These are phyloP conservation scores for Trisateles emortualis DNA, from an alignment of 2,888 invertebrate genomes.

Conservation along the genomic window DNA sequence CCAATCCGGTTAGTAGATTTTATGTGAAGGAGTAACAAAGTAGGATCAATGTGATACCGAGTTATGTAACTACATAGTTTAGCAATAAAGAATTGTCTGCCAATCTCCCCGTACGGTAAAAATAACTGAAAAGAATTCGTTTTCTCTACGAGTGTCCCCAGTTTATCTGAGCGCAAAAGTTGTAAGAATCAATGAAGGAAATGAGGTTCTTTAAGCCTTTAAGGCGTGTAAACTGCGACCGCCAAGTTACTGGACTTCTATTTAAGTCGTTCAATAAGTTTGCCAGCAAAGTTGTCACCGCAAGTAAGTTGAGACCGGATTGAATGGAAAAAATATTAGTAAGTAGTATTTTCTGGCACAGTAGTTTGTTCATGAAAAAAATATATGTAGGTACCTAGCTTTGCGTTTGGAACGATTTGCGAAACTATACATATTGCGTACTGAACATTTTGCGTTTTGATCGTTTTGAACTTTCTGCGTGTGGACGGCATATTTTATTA, in stretches of 20 bases:
- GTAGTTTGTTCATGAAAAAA: too few species aligned
- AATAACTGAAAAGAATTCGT: slow-evolving; percentile 2
- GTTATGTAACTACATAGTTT: too few species aligned
- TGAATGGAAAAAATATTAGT: not conserved
- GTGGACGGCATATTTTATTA: too few species aligned
- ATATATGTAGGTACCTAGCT: too few species aligned
- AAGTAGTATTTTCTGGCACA: not conserved
- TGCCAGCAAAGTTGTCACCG: slow-evolving; percentile 1
- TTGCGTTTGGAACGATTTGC: too few species aligned
- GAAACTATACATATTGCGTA: too few species aligned
- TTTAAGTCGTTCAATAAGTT: slow-evolving; percentile 1
- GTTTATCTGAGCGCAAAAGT: slow-evolving; percentile 3
- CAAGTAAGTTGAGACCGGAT: not conserved
- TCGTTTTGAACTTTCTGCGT: too few species aligned
- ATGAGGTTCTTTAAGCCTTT: slow-evolving; percentile 10
- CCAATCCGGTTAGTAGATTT: too few species aligned
- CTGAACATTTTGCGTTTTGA: too few species aligned
- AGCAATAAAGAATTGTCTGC: not conserved
- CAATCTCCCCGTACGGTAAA: not conserved
- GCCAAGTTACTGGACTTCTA: slow-evolving; percentile 3
- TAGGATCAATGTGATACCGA: too few species aligned
- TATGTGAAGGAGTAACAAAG: too few species aligned
- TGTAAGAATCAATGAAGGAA: slow-evolving; percentile 12
- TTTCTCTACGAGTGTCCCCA: slow-evolving; percentile 1
- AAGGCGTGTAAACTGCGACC: slow-evolving; percentile 8